Evolutionary conservation across 2,888 invertebrate species (phyloP), one percentile per base, ranked within the genome.

Genomic region (Pogonocherus hispidulus): DNA sequence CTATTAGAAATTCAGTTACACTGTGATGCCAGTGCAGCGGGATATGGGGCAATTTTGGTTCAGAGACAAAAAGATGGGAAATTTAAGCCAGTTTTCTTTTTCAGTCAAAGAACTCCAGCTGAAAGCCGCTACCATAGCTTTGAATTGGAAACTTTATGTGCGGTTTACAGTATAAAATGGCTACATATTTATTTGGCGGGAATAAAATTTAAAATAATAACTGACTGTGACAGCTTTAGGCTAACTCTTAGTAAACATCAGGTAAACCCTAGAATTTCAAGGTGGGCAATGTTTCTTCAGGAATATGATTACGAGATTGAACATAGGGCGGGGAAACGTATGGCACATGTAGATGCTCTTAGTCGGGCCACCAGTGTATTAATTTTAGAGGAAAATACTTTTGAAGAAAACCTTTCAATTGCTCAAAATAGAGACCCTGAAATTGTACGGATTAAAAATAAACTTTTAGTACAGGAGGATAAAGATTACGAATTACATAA

Each of bases 191-290:
- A 51, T 51, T 62, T 62, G 19, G 14, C 62, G n/a, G 73, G 74
- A 1, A 63, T 72, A 41, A 59, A 35, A 46, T 76, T 77, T 63
- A 75, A 69, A 44, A 73, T 76, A 14, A 70, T 76, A 5, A 76
- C 76, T 6, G 77, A 75, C 32, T 76, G 77, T 27, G 55, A 67
- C 19, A 71, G 73, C 1, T 59, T 77, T 18, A 64, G 63, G 3
- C 59, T 65, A 14, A 75, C 69, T 0, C 32, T 74, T 22, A 63
- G 63, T 2, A 77, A 77, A 54, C 71, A 72, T 1, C 52, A 52
- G 14, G 8, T 52, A 1, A 54, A 41, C 23, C 63, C 63, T 8
- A 20, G 54, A 27, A 44, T 63, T 16, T 41, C 44, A 11, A 47
- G 74, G 9, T 74, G 74, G 69, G 57, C 51, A 11, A 32, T 74